Evolutionary conservation across 2,113 vertebrate genomes (phyloP), one percentile per base, ranked within the genome.

Genomic region (Hepsetus odoe): DNA sequence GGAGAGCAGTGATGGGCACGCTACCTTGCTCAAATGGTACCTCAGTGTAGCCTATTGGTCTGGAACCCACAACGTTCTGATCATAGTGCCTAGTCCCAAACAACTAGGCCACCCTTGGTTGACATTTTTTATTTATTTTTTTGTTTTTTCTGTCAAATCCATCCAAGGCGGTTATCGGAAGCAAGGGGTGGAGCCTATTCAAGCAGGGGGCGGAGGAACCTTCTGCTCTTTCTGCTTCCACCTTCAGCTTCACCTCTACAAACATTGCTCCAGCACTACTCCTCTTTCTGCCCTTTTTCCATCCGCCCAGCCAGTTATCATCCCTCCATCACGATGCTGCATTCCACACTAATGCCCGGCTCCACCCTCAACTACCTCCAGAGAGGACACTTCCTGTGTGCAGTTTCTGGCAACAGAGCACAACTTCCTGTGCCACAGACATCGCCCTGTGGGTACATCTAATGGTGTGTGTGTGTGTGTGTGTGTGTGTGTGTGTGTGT

Each of bases 361-460:
- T 65, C 61, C 61, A 12, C 61, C 61, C 61, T 18, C n/a, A 35
- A 18, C 18, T n/a, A 35, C 12, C 5, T 33, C 49, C 51, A 24
- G 13, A 20, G 14, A 32, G 53, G 65, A 46, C 65, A 77, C 28
- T 59, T 58, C 64, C 74, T 66, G 55, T 71, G 55, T 61, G 32
- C 22, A 20, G 46, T 26, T 62, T 46, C 22, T 38, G 56, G 42
- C 30, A 68, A 35, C 33, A 18, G 59, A 65, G 58, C 51, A 8
- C 28, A 44, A 53, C 32, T n/a, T 26, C 14, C 62, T 55, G 24
- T 55, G 46, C 22, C 62, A 38, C 28, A 10, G 20, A 42, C 20
- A 44, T 22, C 32, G 4, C 30, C 11, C 33, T 65, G 59, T 35
- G 53, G 32, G 49, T 58, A 38, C 4, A 8, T 56, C 11, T 58